A percentile compares a stretch with the other conserved stretches of the same genome.
Evolutionary conservation across 2,113 vertebrate species (phyloP).

Genomic region (Girardinichthys multiradiatus): DNA sequence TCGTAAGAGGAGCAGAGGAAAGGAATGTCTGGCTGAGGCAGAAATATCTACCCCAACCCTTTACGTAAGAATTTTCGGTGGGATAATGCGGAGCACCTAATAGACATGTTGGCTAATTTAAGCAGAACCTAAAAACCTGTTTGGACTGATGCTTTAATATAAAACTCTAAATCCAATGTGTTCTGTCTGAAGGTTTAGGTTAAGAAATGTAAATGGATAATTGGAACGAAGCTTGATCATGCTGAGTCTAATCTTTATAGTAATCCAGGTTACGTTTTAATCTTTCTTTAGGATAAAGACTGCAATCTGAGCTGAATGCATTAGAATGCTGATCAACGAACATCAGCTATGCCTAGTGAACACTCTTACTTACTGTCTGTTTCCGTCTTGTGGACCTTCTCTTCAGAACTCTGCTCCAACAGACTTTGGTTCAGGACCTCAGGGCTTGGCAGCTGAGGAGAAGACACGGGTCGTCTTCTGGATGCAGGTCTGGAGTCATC

Average conservation of each 20-base stretch:
- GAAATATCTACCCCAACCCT: slow-evolving; percentile 31
- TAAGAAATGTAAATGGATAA: slow-evolving; percentile 8
- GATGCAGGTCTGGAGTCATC: slow-evolving; percentile 57
- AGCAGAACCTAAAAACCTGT: not conserved
- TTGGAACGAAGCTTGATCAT: slow-evolving; percentile 1
- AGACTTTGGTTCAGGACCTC: slow-evolving; percentile 43
- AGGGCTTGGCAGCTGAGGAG: slow-evolving; percentile 43
- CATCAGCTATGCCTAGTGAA: not conserved
- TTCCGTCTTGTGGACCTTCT: slow-evolving; percentile 59
- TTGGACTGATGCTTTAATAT: not conserved
- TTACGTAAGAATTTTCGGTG: slow-evolving; percentile 45
- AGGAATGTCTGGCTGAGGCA: slow-evolving; percentile 31
- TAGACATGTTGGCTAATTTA: not conserved
- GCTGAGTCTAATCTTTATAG: not conserved
- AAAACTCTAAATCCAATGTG: slow-evolving; percentile 8
- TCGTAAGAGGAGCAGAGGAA: slow-evolving; percentile 8
- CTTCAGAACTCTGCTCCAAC: slow-evolving; percentile 26
- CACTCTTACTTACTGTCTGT: slow-evolving; percentile 71
- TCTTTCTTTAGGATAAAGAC: slow-evolving; percentile 20
- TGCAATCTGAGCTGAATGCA: not conserved
- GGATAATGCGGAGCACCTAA: slow-evolving; percentile 5
- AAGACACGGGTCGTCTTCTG: slow-evolving; percentile 55
- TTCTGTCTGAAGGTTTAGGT: not conserved
- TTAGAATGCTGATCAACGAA: not conserved
- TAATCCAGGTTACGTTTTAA: slow-evolving; percentile 29